Base-by-base conservation (phyloP, 2,797 vertebrate species). In the Babyrousa celebensis region DNA sequence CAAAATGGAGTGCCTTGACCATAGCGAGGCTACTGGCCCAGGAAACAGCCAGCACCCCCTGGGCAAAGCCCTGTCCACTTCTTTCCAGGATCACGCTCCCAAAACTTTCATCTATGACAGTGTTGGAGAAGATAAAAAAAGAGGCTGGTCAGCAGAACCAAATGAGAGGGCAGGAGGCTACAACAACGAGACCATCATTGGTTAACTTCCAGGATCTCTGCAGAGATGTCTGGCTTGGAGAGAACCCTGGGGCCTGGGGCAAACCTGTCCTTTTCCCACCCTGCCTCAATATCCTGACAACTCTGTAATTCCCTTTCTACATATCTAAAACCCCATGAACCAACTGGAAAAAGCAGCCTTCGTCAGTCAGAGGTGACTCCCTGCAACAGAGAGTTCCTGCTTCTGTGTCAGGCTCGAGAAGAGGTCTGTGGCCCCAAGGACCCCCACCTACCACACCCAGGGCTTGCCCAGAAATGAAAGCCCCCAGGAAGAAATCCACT, bases 401-500 rank as follows among this genome's bases (percentile, higher is more conserved):
- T 16, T 23, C n/a, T 75, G 17, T 5, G 12, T 48, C 21, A 16
- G 48, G 23, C 40, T 70, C 60, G 4, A 52, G 10, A 7, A 29
- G 54, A 77, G 0, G 32, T 6, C 15, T 12, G 14, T 10, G 27
- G 62, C 29, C 62, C 67, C 32, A 52, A 79, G 23, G 54, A 72
- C 60, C 20, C 78, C 36, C 36, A 60, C 36, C 36, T 54, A 1
- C 3, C 23, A 14, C 16, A 6, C 8, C 6, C 40, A 27, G 15
- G 6, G 36, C 79, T 10, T 27, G 43, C 20, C 72, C 29, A 62
- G 36, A 16, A 43, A 6, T 4, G 71, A n/a, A 5, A 58, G 21
- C 74, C 52, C 56, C 15, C 3, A 4, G 2, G 7, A n/a, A 29
- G 85, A 83, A 93, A 29, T 94, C 25, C 96, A 97, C 98, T 98